Evolutionary conservation across 1,140 invertebrate genomes (phyloP).

Genomic region (Dreissena polymorpha): DNA sequence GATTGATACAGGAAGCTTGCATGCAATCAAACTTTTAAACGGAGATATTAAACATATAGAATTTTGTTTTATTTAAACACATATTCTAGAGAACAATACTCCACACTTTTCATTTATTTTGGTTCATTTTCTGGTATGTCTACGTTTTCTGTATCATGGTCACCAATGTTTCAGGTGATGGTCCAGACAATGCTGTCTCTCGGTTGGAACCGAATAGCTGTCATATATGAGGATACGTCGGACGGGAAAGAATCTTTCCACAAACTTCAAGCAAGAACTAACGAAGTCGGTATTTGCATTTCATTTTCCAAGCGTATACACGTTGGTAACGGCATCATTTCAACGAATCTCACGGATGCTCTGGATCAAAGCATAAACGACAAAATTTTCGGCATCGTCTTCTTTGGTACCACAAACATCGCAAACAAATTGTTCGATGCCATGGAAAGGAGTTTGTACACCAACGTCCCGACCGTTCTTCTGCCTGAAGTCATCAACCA

Average conservation of each 20-base stretch:
- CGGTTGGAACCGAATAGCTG: slow-evolving; percentile 57
- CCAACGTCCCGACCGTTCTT: slow-evolving; percentile 22
- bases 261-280: background rate
- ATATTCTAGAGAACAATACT: too few species aligned
- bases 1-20: too few species aligned
- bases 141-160: too few species aligned
- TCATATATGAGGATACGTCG: slow-evolving; percentile 52
- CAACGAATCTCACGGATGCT: background rate
- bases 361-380: slow-evolving; percentile 5
- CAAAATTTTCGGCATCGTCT: slow-evolving; percentile 38
- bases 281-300: slow-evolving; percentile 37
- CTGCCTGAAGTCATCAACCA: slow-evolving; percentile 38
- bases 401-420: slow-evolving; percentile 5
- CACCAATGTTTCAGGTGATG: slow-evolving; percentile 31
- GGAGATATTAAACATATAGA: too few species aligned
- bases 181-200: slow-evolving; percentile 26
- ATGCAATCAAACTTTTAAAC: too few species aligned
- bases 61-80: too few species aligned
- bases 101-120: background rate
- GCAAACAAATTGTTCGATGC: slow-evolving; percentile 26
- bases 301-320: background rate
- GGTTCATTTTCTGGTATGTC: too few species aligned
- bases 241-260: slow-evolving; percentile 30
- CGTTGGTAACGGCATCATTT: slow-evolving; percentile 4
- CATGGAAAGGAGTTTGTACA: background rate